Percentiles rank a stretch among this genome's conserved stretches.
These are phyloP conservation scores for Grammomys surdaster DNA, from an alignment of 2,113 vertebrate genomes.

Conservation along the genomic window DNA sequence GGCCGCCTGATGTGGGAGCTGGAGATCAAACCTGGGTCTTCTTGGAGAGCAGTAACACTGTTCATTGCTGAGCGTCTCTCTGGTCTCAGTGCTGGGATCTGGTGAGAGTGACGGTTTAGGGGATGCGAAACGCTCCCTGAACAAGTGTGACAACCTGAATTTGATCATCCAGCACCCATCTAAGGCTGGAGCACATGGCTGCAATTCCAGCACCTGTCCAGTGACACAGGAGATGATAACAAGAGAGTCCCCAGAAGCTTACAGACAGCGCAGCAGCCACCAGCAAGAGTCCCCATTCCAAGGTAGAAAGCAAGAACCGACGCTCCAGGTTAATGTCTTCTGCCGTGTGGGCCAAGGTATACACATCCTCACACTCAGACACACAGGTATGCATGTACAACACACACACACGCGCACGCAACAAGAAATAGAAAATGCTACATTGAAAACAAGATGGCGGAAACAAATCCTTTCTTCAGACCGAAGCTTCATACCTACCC, in stretches of 20 bases:
- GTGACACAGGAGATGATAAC: background rate
- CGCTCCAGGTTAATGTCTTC: too few relatives aligned
- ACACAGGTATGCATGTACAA: background rate
- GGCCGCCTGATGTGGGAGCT: background rate
- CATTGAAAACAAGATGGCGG: background rate
- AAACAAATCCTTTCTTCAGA: conserved; percentile 34
- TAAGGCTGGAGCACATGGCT: background rate
- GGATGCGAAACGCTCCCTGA: background rate
- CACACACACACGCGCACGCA: background rate
- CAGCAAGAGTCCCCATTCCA: background rate
- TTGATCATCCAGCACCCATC: background rate
- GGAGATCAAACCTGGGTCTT: background rate
- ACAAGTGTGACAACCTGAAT: background rate
- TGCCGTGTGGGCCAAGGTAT: background rate
- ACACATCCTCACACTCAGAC: too few relatives aligned
- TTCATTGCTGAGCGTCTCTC: background rate
- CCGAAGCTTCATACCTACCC: background rate
- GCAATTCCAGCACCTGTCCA: background rate
- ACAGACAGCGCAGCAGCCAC: background rate
- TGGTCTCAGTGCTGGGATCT: background rate
- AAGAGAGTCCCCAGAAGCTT: background rate
- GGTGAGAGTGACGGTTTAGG: background rate
- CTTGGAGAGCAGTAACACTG: background rate
- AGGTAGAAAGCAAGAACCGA: background rate
- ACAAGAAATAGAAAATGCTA: background rate